Evolutionary conservation across 2,797 vertebrate species (phyloP).

Genomic region (Okamejei kenojei): DNA sequence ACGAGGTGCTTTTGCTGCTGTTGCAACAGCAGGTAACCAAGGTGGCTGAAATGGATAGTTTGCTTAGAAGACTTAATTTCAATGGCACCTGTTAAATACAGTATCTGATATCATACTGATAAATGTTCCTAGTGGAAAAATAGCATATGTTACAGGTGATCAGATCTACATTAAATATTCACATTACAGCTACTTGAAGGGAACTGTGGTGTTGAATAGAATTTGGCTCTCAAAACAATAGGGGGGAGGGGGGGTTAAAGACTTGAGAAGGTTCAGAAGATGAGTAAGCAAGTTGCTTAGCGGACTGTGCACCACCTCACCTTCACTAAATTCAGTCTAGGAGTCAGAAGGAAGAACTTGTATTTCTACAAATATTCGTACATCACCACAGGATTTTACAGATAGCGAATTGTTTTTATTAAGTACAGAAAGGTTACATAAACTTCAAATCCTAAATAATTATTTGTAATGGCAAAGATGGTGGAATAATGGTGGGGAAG

Average conservation of each 20-base stretch:
- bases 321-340: neutral
- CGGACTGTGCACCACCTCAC: neutral
- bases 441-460: neutral
- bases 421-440: neutral
- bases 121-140: neutral
- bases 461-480: neutral
- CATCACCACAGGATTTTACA: too few relatives aligned
- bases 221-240: neutral
- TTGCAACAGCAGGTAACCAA: neutral
- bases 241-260: too few relatives aligned
- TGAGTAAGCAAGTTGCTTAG: neutral
- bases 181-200: neutral
- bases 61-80: neutral
- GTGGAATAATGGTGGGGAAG: neutral
- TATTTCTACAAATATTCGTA: neutral
- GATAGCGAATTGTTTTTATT: neutral
- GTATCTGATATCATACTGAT: neutral
- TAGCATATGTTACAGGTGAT: neutral
- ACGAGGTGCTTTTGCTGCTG: neutral
- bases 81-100: neutral
- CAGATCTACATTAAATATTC: neutral
- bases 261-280: too few relatives aligned
- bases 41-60: neutral
- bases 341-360: neutral
- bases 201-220: neutral